Evolutionary conservation across 2,797 vertebrate genomes (phyloP).

Genomic region (Staurois parvus): DNA sequence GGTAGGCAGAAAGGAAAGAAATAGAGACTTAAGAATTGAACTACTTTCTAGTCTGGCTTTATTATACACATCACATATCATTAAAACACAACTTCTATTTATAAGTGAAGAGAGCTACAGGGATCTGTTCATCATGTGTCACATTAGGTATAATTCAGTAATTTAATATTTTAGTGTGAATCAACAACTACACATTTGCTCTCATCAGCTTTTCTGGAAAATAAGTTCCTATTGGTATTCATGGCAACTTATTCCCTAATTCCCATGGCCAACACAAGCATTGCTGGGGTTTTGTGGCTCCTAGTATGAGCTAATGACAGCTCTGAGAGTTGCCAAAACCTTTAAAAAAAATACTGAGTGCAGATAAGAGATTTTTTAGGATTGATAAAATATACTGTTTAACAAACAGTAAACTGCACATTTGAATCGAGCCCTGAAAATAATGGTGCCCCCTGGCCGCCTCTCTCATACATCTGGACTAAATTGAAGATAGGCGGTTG

Average conservation of each 20-base stretch:
- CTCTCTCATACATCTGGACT: slow-evolving; percentile 46
- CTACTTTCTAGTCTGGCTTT: not conserved
- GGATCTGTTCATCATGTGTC: not conserved
- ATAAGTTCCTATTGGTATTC: slow-evolving; percentile 7
- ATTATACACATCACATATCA: not conserved
- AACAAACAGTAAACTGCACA: slow-evolving; percentile 34
- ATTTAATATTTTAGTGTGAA: slow-evolving; percentile 26
- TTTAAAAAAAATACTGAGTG: slow-evolving; percentile 6
- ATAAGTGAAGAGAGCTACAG: not conserved
- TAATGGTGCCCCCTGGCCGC: slow-evolving; percentile 41
- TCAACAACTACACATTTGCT: slow-evolving; percentile 22
- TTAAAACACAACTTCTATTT: not conserved
- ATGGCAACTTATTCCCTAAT: not conserved
- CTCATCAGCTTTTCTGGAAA: slow-evolving; percentile 10
- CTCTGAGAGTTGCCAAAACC: slow-evolving; percentile 23
- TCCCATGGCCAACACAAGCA: not conserved
- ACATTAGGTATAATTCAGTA: not conserved
- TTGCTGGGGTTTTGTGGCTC: slow-evolving; percentile 13
- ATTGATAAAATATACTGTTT: slow-evolving; percentile 24
- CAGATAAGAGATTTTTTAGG: slow-evolving; percentile 21
- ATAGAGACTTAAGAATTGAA: not conserved
- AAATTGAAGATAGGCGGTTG: slow-evolving; percentile 8
- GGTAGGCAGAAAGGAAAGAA: not conserved
- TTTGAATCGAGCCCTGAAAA: slow-evolving; percentile 5
- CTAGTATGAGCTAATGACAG: slow-evolving; percentile 33